Conservation (phyloP, 2,888 invertebrate species). For the Tinea semifulvella region DNA sequence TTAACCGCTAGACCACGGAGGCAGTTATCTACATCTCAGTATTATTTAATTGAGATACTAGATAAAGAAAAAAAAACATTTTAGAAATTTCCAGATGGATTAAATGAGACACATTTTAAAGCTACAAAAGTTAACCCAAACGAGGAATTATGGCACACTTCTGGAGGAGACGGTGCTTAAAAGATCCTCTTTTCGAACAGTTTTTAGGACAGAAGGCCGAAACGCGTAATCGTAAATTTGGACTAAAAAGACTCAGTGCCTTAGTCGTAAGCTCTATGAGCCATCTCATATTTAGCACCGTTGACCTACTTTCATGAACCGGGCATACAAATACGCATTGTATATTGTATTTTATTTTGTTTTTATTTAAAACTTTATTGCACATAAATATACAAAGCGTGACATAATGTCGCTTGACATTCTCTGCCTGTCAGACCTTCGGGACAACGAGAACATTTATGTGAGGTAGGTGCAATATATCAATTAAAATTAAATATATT, state of each 20-base stretch:
- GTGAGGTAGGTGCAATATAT: too few relatives aligned
- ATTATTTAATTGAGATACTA: too few relatives aligned
- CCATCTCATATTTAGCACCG: slow-evolving; percentile 32
- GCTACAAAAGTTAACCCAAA: slow-evolving; percentile 6
- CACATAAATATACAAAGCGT: too few relatives aligned
- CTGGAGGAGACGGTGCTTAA: slow-evolving; percentile 4
- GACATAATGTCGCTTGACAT: too few relatives aligned
- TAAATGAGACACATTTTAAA: slow-evolving; percentile 6
- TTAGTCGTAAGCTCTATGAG: slow-evolving; percentile 32
- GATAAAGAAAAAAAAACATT: background rate
- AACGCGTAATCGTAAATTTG: slow-evolving; percentile 41
- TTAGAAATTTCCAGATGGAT: background rate
- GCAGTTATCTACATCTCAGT: too few relatives aligned
- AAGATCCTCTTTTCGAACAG: background rate
- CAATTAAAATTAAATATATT: too few relatives aligned
- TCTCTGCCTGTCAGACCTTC: too few relatives aligned
- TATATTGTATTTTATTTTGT: too few relatives aligned
- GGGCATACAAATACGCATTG: too few relatives aligned
- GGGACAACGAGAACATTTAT: too few relatives aligned
- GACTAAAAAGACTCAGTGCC: slow-evolving; percentile 33
- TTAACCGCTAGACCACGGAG: background rate
- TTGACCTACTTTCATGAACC: too few relatives aligned
- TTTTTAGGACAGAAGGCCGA: slow-evolving; percentile 20
- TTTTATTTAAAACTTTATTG: too few relatives aligned
- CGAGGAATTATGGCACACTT: slow-evolving; percentile 4